Percentiles rank a stretch among this genome's conserved stretches.
phyloP scores from a whole-genome alignment of 2,888 invertebrate species.

The Cephus sareptanus region DNA sequence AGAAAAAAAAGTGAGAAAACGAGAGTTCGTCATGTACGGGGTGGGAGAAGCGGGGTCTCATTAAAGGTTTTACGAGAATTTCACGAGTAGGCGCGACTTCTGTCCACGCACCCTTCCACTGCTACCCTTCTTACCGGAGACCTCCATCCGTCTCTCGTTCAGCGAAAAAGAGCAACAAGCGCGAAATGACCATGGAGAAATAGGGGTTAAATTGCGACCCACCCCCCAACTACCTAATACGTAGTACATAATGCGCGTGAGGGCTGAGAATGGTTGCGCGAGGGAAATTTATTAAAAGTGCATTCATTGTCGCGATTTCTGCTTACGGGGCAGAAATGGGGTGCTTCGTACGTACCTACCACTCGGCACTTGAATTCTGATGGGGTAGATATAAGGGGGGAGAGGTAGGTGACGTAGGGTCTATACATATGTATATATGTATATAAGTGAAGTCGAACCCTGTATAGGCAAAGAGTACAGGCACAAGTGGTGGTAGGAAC shows the following conservation, averaged over 20 bases:
- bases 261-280: slow-evolving; percentile 20
- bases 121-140: neutral
- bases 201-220: neutral
- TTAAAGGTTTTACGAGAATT: neutral
- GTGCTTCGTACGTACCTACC: slow-evolving; percentile 8
- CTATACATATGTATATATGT: slow-evolving; percentile 1
- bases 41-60: slow-evolving; percentile 6
- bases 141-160: neutral
- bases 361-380: slow-evolving; percentile 45
- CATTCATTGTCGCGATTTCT: slow-evolving; percentile 56
- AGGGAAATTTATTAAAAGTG: slow-evolving; percentile 62
- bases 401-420: slow-evolving; percentile 10
- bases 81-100: neutral
- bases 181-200: neutral
- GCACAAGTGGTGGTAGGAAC: slow-evolving; percentile 15
- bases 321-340: slow-evolving; percentile 51
- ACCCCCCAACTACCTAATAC: neutral
- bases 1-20: slow-evolving; percentile 13
- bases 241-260: neutral
- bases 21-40: slow-evolving; percentile 20
- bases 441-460: neutral
- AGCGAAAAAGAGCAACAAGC: neutral
- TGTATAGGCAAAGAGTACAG: neutral
- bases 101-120: neutral
- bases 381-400: slow-evolving; percentile 29